These are phyloP conservation scores for Craniophora ligustri DNA, from an alignment of 2,888 invertebrate genomes.

Conservation along the genomic window DNA sequence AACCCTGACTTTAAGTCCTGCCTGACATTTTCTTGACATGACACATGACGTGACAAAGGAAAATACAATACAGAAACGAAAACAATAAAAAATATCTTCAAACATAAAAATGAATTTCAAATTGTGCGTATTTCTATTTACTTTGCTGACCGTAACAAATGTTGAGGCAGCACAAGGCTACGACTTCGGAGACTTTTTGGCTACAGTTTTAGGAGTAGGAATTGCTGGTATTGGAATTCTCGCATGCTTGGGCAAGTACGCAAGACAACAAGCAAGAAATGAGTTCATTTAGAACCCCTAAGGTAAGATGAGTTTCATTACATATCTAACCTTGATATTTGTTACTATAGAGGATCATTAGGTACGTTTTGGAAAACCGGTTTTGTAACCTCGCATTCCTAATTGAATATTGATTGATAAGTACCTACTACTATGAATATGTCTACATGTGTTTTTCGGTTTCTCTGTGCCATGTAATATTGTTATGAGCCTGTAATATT, in stretches of 20 bases:
- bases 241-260: constrained; percentile 91
- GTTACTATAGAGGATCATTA: constrained; percentile 9
- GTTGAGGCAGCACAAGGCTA: constrained; percentile 87
- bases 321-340: background rate
- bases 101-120: constrained; percentile 74
- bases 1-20: too few relatives aligned
- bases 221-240: constrained; percentile 89
- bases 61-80: constrained; percentile 29
- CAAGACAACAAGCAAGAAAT: constrained; percentile 89
- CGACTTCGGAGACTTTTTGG: constrained; percentile 91
- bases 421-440: too few relatives aligned
- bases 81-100: constrained; percentile 11
- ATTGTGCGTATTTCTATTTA: constrained; percentile 72
- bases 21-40: too few relatives aligned
- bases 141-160: constrained; percentile 73
- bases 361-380: constrained; percentile 24
- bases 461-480: too few relatives aligned
- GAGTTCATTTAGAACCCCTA: constrained; percentile 77
- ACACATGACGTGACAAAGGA: constrained; percentile 25
- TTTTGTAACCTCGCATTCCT: constrained; percentile 34
- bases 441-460: too few relatives aligned
- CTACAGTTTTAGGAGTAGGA: constrained; percentile 89
- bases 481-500: too few relatives aligned
- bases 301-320: constrained; percentile 18
- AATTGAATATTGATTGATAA: constrained; percentile 19